Evolutionary conservation across 2,113 vertebrate genomes (phyloP).

Genomic region (Holacanthus passer): DNA sequence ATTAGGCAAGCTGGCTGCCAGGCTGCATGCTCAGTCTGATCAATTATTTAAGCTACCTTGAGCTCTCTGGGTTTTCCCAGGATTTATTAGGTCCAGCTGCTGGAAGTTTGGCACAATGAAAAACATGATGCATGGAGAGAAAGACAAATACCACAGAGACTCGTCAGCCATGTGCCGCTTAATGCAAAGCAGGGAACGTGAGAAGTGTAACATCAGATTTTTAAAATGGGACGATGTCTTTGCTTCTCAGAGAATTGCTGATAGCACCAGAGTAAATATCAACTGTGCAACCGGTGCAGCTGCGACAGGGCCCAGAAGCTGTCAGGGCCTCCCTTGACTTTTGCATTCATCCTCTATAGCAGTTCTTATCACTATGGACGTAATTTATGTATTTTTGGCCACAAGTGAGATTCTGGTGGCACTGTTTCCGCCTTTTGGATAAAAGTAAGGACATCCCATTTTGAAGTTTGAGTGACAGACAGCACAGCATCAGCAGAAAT

Average conservation of each 20-base stretch:
- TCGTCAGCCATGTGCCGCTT: constrained; percentile 66
- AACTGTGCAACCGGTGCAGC: no score
- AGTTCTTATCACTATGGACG: no score
- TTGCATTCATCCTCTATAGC: no score
- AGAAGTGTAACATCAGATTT: constrained; percentile 47
- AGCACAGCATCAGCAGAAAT: no score
- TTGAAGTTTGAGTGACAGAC: no score
- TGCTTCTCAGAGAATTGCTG: constrained; percentile 37
- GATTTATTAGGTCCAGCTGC: constrained; percentile 79
- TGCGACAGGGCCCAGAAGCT: no score
- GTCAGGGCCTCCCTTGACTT: no score
- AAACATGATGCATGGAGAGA: constrained; percentile 63
- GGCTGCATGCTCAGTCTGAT: constrained; percentile 72
- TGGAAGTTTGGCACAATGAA: constrained; percentile 72
- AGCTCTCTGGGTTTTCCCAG: constrained; percentile 76
- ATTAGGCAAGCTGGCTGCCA: constrained; percentile 75
- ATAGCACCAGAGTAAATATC: no score
- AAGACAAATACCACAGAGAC: constrained; percentile 65
- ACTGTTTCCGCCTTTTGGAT: no score
- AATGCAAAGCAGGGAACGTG: constrained; percentile 52
- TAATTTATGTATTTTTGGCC: no score
- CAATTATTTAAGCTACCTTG: constrained; percentile 82
- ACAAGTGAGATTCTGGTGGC: no score
- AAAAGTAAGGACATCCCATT: no score
- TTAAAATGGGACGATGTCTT: constrained; percentile 51